phyloP scores from a whole-genome alignment of 1,140 invertebrate species.

The Aplysia californica region DNA sequence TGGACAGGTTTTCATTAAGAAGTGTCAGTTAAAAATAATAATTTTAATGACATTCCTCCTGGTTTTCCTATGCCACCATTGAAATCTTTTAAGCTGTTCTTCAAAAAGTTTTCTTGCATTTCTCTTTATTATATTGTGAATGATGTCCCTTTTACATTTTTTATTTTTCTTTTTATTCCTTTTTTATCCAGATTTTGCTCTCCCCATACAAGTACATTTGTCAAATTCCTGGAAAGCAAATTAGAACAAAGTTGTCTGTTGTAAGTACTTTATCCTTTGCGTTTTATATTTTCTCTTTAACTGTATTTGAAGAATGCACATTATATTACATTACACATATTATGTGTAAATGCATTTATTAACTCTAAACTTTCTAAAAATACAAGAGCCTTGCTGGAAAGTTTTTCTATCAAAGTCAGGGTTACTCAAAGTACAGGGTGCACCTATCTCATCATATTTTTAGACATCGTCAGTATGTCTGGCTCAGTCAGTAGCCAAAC shows the following conservation, averaged over 20 bases:
- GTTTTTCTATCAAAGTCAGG: background rate
- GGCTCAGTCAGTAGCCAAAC: too few relatives aligned
- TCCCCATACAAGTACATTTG: slow-evolving; percentile 90
- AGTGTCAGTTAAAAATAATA: background rate
- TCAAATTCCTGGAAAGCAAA: slow-evolving; percentile 87
- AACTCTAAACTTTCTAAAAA: background rate
- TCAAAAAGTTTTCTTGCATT: background rate
- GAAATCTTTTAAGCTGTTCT: background rate
- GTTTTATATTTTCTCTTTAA: background rate
- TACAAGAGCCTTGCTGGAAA: background rate
- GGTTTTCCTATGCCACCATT: background rate
- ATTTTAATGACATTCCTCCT: background rate
- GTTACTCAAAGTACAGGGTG: background rate
- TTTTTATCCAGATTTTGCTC: slow-evolving; percentile 71
- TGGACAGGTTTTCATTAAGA: background rate
- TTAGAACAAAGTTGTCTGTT: slow-evolving; percentile 83
- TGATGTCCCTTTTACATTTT: background rate
- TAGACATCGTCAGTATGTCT: too few relatives aligned
- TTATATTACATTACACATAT: background rate
- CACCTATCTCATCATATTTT: too few relatives aligned
- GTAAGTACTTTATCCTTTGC: slow-evolving; percentile 45
- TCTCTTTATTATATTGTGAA: background rate
- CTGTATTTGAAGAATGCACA: background rate
- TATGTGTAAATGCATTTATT: too few relatives aligned
- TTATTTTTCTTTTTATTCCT: slow-evolving; percentile 57